phyloP scores from a whole-genome alignment of 2,797 vertebrate species.

The Varecia variegata region DNA sequence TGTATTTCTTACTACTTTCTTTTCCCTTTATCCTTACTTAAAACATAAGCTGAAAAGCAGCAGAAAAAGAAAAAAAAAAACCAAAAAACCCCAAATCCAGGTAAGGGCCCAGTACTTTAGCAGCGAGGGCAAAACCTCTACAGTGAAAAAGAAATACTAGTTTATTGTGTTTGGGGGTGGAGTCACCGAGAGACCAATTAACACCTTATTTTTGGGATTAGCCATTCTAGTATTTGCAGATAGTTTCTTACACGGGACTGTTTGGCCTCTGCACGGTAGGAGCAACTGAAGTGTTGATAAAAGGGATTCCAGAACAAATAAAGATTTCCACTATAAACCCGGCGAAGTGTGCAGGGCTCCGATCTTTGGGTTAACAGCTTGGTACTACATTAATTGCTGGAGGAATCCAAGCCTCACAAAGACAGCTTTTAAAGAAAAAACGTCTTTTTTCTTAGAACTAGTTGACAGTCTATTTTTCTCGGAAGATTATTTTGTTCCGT shows the following conservation, averaged over 20 bases:
- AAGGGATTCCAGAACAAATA: conserved; percentile 82
- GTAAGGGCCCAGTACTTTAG: conserved; percentile 36
- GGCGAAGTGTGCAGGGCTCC: rapidly evolving
- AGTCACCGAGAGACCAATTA: conserved; percentile 82
- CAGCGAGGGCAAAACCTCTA: conserved; percentile 52
- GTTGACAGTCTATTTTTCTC: not conserved
- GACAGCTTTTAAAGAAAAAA: conserved; percentile 55
- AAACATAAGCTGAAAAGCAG: conserved; percentile 25
- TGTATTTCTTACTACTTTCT: not conserved
- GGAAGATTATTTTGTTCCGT: not conserved
- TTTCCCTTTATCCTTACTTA: not conserved
- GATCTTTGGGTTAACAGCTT: not conserved
- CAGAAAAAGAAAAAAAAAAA: not conserved
- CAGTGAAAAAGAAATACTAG: conserved; percentile 75
- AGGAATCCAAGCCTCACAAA: conserved; percentile 60
- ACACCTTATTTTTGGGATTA: conserved; percentile 82
- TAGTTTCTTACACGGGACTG: conserved; percentile 77
- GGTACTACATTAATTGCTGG: not conserved
- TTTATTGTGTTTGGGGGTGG: conserved; percentile 70
- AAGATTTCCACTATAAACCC: conserved; percentile 67
- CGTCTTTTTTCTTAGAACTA: conserved; percentile 19
- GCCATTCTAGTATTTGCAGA: conserved; percentile 76
- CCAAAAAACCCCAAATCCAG: not conserved
- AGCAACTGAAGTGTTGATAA: conserved; percentile 80
- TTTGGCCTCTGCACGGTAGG: conserved; percentile 77